Evolutionary conservation across 2,797 vertebrate species (phyloP).

Genomic region (Emydoidea blandingii): DNA sequence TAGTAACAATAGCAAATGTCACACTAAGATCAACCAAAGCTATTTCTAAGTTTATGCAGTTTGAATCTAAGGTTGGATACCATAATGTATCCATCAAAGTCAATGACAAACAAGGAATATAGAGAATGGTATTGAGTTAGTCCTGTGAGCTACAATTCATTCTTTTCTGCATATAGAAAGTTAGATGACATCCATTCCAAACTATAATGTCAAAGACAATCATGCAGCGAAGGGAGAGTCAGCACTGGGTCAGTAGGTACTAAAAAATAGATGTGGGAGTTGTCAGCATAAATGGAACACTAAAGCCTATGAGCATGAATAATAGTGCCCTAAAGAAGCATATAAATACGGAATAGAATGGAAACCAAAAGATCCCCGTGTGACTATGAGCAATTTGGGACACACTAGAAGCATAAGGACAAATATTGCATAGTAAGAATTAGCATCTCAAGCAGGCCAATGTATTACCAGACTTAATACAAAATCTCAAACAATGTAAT

Average conservation of each 20-base stretch:
- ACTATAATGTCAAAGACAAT: slow-evolving; percentile 31
- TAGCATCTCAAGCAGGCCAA: slow-evolving; percentile 17
- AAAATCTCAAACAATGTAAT: background rate
- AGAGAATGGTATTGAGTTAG: background rate
- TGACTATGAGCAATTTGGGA: slow-evolving; percentile 36
- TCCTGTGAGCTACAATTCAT: background rate
- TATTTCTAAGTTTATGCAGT: background rate
- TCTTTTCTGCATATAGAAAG: slow-evolving; percentile 28
- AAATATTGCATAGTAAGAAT: slow-evolving; percentile 5
- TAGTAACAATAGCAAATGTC: background rate
- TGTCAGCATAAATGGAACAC: slow-evolving; percentile 64
- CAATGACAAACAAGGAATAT: background rate
- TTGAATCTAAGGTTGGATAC: background rate
- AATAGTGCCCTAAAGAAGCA: slow-evolving; percentile 54
- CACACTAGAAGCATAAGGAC: slow-evolving; percentile 32
- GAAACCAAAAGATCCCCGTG: slow-evolving; percentile 30
- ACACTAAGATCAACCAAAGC: background rate
- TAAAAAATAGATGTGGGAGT: slow-evolving; percentile 60
- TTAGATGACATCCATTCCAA: slow-evolving; percentile 53
- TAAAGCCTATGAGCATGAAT: slow-evolving; percentile 66
- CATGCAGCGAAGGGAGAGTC: slow-evolving; percentile 57
- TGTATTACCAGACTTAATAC: background rate
- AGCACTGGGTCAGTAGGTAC: slow-evolving; percentile 67
- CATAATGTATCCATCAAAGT: background rate
- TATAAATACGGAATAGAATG: slow-evolving; percentile 33